These are phyloP conservation scores for Neotoma lepida DNA, from an alignment of 2,113 vertebrate genomes.

Conservation along the genomic window DNA sequence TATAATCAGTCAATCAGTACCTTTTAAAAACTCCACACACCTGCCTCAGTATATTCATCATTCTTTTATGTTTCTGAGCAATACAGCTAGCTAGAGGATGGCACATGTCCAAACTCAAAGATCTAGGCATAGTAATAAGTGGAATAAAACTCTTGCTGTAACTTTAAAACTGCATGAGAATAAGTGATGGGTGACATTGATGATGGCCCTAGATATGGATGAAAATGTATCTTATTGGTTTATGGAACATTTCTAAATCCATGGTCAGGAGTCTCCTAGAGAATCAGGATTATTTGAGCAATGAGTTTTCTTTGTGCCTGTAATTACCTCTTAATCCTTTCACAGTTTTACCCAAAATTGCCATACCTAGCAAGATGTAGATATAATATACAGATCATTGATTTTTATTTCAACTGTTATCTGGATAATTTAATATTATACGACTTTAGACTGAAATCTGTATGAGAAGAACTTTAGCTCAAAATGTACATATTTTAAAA, in stretches of 20 bases:
- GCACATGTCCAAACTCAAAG: background rate
- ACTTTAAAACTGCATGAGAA: background rate
- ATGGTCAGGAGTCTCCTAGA: background rate
- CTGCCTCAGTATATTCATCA: background rate
- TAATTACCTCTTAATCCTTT: background rate
- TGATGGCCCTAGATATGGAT: background rate
- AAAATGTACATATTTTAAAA: background rate
- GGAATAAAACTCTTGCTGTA: background rate
- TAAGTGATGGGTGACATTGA: background rate
- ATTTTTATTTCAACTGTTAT: slow-evolving; percentile 8
- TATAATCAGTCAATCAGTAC: background rate
- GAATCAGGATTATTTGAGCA: background rate
- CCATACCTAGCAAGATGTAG: background rate
- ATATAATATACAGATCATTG: slow-evolving; percentile 10
- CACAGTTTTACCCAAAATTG: background rate
- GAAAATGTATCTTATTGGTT: background rate
- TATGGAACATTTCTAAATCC: background rate
- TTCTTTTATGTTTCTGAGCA: background rate
- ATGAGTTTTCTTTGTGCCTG: background rate
- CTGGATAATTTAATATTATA: background rate
- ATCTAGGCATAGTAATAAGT: background rate
- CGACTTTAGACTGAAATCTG: background rate
- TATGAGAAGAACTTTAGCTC: background rate
- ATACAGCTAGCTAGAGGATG: background rate
- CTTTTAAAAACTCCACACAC: background rate